phyloP scores from a whole-genome alignment of 1,140 invertebrate genomes.

The Neodiprion virginianus region DNA sequence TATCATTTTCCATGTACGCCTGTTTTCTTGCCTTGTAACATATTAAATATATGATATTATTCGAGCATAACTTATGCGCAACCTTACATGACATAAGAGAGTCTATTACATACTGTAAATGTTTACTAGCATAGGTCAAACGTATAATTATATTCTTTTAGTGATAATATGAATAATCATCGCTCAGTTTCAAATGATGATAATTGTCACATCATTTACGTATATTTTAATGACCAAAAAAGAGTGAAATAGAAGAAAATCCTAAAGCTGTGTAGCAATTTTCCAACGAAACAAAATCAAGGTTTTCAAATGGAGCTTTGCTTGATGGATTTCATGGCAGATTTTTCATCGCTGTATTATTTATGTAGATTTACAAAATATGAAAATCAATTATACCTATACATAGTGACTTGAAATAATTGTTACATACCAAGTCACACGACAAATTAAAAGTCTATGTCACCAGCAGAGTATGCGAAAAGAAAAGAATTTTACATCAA shows the following conservation, averaged over 20 bases:
- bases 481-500: no score
- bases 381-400: constrained; percentile 25
- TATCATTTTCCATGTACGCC: not conserved
- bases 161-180: not conserved
- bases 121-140: not conserved
- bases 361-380: constrained; percentile 27
- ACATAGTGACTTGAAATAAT: constrained; percentile 16
- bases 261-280: not conserved
- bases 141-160: not conserved
- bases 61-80: not conserved
- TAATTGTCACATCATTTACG: not conserved
- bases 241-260: not conserved
- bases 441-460: no score
- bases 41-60: not conserved
- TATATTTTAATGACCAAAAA: constrained; percentile 4
- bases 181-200: not conserved
- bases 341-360: constrained; percentile 12
- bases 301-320: constrained; percentile 27
- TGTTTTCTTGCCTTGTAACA: constrained; percentile 3
- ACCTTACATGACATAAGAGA: no score
- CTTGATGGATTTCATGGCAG: constrained; percentile 18
- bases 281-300: not conserved
- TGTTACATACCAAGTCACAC: not conserved
- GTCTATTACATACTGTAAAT: not conserved
- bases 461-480: no score